These are phyloP conservation scores for Crocallis elinguaria DNA, from an alignment of 2,888 invertebrate species.

Conservation along the genomic window DNA sequence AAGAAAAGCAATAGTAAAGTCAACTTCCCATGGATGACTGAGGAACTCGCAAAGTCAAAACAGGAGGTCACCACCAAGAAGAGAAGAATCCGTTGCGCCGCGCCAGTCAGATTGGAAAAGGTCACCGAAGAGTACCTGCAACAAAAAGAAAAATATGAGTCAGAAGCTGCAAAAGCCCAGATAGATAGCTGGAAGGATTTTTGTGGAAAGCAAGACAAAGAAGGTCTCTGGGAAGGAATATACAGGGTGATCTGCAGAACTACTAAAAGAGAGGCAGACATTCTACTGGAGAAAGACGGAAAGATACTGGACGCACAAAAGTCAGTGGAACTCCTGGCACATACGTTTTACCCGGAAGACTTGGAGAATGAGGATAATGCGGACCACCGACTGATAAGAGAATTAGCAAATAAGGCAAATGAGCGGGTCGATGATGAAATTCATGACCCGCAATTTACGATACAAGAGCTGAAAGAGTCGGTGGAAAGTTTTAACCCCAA, in stretches of 20 bases:
- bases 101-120: background rate
- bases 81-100: background rate
- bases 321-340: background rate
- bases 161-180: background rate
- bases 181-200: too few species aligned
- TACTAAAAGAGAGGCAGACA: constrained; percentile 1
- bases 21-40: background rate
- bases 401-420: background rate
- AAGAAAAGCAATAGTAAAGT: too few species aligned
- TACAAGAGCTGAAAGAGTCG: constrained; percentile 12
- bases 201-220: constrained; percentile 21
- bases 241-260: constrained; percentile 10
- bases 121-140: constrained; percentile 5
- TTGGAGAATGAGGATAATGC: background rate
- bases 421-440: background rate
- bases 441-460: constrained; percentile 26
- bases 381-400: background rate
- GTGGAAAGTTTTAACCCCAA: background rate
- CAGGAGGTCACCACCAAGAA: background rate
- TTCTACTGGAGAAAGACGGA: background rate
- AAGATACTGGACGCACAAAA: background rate
- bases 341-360: constrained; percentile 14
- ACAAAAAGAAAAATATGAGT: constrained; percentile 4
- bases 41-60: background rate
- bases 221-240: constrained; percentile 24